phyloP scores from a whole-genome alignment of 2,888 invertebrate species.

The Isotomurus palustris region DNA sequence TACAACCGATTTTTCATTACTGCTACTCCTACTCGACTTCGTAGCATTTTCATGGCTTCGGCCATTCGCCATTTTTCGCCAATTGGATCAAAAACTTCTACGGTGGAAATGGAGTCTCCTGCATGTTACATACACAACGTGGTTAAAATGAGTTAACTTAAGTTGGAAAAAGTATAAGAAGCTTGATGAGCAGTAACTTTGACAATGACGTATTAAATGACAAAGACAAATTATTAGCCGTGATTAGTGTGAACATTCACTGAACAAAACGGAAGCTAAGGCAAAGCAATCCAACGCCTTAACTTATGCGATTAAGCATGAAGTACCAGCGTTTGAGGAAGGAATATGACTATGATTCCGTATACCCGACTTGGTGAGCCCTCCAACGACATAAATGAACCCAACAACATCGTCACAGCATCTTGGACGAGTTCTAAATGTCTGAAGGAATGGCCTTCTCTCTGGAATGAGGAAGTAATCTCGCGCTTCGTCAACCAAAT shows the following conservation, averaged over 20 bases:
- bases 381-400: constrained; percentile 80
- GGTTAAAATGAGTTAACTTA: not conserved
- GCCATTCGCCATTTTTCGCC: constrained; percentile 67
- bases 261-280: too few relatives aligned
- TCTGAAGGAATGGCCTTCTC: constrained; percentile 67
- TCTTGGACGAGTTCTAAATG: constrained; percentile 69
- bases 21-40: constrained; percentile 78
- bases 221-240: too few relatives aligned
- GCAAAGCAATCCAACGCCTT: not conserved
- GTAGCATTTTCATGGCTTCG: constrained; percentile 76
- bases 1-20: constrained; percentile 71
- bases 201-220: too few relatives aligned
- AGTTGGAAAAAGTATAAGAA: not conserved
- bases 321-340: constrained; percentile 24
- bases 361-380: constrained; percentile 69
- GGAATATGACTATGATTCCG: constrained; percentile 27
- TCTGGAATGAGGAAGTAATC: constrained; percentile 85
- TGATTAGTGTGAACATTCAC: too few relatives aligned
- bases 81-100: constrained; percentile 75
- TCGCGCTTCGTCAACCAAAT: constrained; percentile 79
- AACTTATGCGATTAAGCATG: not conserved
- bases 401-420: constrained; percentile 70
- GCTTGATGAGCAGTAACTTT: too few relatives aligned
- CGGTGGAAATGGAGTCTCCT: constrained; percentile 75
- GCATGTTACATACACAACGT: constrained; percentile 26